These are phyloP conservation scores for Aphelenchoides fujianensis DNA, from an alignment of 1,140 invertebrate species.

Conservation along the genomic window DNA sequence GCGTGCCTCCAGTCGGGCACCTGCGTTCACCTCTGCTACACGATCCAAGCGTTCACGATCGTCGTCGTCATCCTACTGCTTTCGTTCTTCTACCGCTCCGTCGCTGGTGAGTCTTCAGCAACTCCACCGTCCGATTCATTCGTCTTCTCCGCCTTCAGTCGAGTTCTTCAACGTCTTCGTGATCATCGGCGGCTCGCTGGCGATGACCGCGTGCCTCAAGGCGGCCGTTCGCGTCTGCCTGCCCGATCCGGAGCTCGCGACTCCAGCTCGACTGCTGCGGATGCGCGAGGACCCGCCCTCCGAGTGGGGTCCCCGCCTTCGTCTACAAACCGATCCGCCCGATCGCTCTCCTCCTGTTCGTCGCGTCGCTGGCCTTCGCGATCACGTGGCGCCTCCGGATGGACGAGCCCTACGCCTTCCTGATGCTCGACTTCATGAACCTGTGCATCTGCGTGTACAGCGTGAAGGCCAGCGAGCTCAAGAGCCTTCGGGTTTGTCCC, in stretches of 20 bases:
- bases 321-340: slow-evolving; percentile 26
- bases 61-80: slow-evolving; percentile 50
- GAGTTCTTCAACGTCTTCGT: slow-evolving; percentile 53
- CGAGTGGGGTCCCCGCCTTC: background rate
- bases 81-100: slow-evolving; percentile 50
- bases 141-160: slow-evolving; percentile 54
- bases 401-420: slow-evolving; percentile 48
- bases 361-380: slow-evolving; percentile 27
- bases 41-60: slow-evolving; percentile 37
- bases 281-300: background rate
- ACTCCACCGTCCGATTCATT: background rate
- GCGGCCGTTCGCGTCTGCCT: slow-evolving; percentile 35
- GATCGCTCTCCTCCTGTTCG: slow-evolving; percentile 19
- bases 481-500: slow-evolving; percentile 49
- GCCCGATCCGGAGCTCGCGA: slow-evolving; percentile 12
- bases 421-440: slow-evolving; percentile 54
- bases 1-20: slow-evolving; percentile 10
- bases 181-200: slow-evolving; percentile 42
- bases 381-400: slow-evolving; percentile 43
- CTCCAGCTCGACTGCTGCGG: slow-evolving; percentile 20
- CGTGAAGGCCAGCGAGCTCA: slow-evolving; percentile 43
- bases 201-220: slow-evolving; percentile 42
- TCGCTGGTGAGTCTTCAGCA: slow-evolving; percentile 43
- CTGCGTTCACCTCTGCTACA: slow-evolving; percentile 30
- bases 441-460: slow-evolving; percentile 50